phyloP scores from a whole-genome alignment of 1,140 invertebrate species.

The Neoseiulus cucumeris region DNA sequence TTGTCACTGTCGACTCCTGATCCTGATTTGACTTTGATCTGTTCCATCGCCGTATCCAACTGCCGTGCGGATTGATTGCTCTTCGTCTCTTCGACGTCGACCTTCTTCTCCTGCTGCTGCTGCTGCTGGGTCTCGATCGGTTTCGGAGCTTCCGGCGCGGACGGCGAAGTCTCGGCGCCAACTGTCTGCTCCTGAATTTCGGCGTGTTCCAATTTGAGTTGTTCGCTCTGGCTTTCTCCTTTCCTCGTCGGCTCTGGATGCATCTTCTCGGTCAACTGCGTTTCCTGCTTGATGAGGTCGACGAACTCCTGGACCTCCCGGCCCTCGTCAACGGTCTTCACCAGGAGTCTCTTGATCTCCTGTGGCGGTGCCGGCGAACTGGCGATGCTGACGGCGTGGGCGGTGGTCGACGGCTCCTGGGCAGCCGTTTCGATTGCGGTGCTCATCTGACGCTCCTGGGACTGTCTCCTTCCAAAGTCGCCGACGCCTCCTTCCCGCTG shows the following conservation, averaged over 20 bases:
- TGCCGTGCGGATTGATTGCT: too few relatives aligned
- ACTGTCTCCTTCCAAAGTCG: background rate
- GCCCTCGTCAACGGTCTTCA: slow-evolving; percentile 3
- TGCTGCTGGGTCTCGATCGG: too few relatives aligned
- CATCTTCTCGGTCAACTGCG: background rate
- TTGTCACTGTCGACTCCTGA: slow-evolving; percentile 4
- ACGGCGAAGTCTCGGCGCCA: too few relatives aligned
- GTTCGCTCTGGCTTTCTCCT: too few relatives aligned
- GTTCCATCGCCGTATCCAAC: too few relatives aligned
- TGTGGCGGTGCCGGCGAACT: background rate
- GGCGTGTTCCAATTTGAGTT: too few relatives aligned
- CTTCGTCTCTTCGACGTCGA: too few relatives aligned
- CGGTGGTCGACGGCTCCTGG: background rate
- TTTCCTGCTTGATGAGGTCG: slow-evolving; percentile 10
- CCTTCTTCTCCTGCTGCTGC: too few relatives aligned
- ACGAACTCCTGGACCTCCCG: background rate
- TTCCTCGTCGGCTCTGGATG: too few relatives aligned
- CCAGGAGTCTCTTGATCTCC: slow-evolving; percentile 1
- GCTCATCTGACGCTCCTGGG: background rate
- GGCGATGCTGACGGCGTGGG: background rate
- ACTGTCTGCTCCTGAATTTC: too few relatives aligned
- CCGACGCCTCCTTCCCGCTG: background rate
- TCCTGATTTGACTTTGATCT: too few relatives aligned
- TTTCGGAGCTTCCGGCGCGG: too few relatives aligned
- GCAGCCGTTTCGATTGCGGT: background rate